Percentiles rank a stretch among this genome's conserved stretches.
These are phyloP conservation scores for Andricus quercusramuli DNA, from an alignment of 2,888 invertebrate genomes.

Conservation along the genomic window DNA sequence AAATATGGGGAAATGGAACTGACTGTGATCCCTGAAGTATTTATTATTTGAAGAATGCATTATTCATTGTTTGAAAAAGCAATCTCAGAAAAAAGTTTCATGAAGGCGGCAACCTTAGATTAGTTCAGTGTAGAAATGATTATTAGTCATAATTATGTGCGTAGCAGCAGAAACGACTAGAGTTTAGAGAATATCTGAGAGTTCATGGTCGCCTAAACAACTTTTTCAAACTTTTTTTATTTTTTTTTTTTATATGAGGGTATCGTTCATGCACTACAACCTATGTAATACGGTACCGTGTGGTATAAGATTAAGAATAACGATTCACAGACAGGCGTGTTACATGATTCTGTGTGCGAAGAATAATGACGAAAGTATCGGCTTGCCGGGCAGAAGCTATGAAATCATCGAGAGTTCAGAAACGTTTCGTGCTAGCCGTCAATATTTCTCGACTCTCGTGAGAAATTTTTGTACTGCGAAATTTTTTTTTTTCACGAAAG, in stretches of 20 bases:
- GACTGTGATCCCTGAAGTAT: no score
- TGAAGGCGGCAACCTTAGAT: slow-evolving; percentile 1
- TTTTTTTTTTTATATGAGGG: slow-evolving; percentile 42
- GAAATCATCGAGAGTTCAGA: slow-evolving; percentile 38
- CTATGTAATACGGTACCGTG: slow-evolving; percentile 4
- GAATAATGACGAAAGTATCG: slow-evolving; percentile 51
- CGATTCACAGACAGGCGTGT: slow-evolving; percentile 1
- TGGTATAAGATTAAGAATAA: neutral
- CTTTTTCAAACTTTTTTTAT: slow-evolving; percentile 44
- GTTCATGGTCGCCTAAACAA: slow-evolving; percentile 52
- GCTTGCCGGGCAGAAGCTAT: slow-evolving; percentile 35
- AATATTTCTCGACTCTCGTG: slow-evolving; percentile 24
- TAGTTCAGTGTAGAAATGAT: neutral
- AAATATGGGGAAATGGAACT: no score
- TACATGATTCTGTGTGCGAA: neutral
- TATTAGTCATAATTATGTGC: slow-evolving; percentile 14
- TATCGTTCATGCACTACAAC: slow-evolving; percentile 12
- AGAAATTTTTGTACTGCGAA: slow-evolving; percentile 6
- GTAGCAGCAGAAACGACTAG: slow-evolving; percentile 49
- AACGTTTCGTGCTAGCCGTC: slow-evolving; percentile 18
- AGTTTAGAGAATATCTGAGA: slow-evolving; percentile 51
- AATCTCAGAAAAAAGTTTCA: neutral
- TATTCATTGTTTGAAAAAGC: no score
- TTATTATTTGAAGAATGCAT: no score
- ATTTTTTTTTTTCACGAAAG: slow-evolving; percentile 10